These are phyloP conservation scores for Hydrolagus affinis DNA, from an alignment of 2,113 vertebrate species.

Conservation along the genomic window DNA sequence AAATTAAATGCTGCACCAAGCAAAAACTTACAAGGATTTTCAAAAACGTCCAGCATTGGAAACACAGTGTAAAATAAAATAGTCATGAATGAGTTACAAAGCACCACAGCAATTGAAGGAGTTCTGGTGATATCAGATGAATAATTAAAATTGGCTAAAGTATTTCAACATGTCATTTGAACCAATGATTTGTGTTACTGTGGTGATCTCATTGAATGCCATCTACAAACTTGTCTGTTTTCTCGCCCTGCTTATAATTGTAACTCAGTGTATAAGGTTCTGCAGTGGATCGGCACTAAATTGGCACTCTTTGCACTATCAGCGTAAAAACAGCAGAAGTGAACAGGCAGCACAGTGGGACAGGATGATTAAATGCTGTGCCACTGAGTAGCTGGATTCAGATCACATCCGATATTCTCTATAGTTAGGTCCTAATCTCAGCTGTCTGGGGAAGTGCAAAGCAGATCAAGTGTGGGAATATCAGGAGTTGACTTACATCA, in stretches of 20 bases:
- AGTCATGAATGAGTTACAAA: not conserved
- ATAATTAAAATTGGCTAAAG: not conserved
- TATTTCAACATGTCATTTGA: no score
- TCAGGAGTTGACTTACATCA: not conserved
- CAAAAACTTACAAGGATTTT: not conserved
- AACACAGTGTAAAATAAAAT: not conserved
- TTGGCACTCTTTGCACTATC: not conserved
- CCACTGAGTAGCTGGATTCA: not conserved
- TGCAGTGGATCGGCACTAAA: not conserved
- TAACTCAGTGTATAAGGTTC: not conserved
- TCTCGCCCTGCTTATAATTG: not conserved
- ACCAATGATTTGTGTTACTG: not conserved
- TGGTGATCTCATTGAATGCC: not conserved
- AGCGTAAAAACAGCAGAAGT: not conserved
- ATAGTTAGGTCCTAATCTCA: not conserved
- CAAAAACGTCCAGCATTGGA: not conserved
- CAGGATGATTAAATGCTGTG: not conserved
- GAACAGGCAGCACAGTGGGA: not conserved
- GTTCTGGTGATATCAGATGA: not conserved
- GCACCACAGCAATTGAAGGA: not conserved
- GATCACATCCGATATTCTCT: not conserved
- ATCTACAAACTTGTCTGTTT: no score
- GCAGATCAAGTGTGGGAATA: not conserved
- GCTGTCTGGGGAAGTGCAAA: no score
- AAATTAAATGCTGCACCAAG: slow-evolving; percentile 2